Base-by-base conservation (phyloP, 2,888 invertebrate genomes). In the Polydrusus cervinus region DNA sequence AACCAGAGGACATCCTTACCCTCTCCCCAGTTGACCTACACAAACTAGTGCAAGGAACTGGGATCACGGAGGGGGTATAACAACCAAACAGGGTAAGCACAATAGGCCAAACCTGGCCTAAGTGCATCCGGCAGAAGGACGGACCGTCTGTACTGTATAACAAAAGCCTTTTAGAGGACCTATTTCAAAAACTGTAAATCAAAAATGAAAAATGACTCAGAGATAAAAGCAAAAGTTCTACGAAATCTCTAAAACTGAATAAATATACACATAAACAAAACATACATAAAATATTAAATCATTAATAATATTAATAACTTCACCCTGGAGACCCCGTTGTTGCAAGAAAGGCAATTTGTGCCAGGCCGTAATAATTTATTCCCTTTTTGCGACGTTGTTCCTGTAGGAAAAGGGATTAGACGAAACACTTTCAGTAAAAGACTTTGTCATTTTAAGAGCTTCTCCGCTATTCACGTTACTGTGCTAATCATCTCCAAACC, bases 401-500 rank as follows among this genome's bases (percentile, higher is more conserved):
- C 68, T 64, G 62, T 40, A 68, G 53, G 69, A 74, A 74, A 64
- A 69, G 74, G 69, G 74, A 74, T 74, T 69, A 68, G 57, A 74
- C 30, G 74, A 34, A 62, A 74, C 57, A 74, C 74, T 69, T 74
- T 74, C 68, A 69, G 69, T 74, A 13, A 51, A 73, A 61, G 64
- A 74, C 68, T 61, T 73, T 69, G 74, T 74, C 74, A 74, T 74
- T 69, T 74, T 68, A 68, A 74, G 74, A 62, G 74, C 69, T 61
- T 38, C 49, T 68, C 62, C 57, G 60, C 61, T 73, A 73, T 73
- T 73, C 68, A 62, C 68, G 64, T 74, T 69, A 68, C 55, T 49
- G 61, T 69, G 74, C 74, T 68, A 74, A 74, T 74, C 69, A 74
- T 57, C 47, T 65, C 34, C 57, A 51, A 64, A 61, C 62, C 61